These are phyloP conservation scores for Zaprionus ghesquierei DNA, from an alignment of 1,140 invertebrate species.

Conservation along the genomic window DNA sequence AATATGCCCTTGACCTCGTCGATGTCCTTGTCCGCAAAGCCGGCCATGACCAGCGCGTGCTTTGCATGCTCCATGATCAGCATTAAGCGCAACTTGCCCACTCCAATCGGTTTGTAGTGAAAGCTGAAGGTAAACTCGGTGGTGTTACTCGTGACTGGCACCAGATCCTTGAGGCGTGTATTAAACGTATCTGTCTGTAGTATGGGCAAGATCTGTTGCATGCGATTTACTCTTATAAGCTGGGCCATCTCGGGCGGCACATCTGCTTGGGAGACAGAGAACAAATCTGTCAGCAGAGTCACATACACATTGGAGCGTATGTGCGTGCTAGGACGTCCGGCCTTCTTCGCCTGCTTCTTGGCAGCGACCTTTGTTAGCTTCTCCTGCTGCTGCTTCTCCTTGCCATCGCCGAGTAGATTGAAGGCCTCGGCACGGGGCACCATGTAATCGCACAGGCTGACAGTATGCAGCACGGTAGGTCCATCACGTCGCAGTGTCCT, in stretches of 20 bases:
- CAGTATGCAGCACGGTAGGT: conserved; percentile 84
- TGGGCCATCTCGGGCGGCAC: conserved; percentile 86
- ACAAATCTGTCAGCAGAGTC: conserved; percentile 86
- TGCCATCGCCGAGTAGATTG: conserved; percentile 87
- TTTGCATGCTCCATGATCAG: conserved; percentile 92
- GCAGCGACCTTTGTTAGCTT: background rate
- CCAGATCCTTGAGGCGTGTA: conserved; percentile 89
- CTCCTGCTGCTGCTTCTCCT: conserved; percentile 23
- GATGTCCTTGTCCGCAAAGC: conserved; percentile 96
- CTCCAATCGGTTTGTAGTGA: conserved; percentile 86
- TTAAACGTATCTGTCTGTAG: conserved; percentile 92
- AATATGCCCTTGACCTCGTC: conserved; percentile 99
- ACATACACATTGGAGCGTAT: conserved; percentile 85
- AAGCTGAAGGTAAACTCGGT: conserved; percentile 85
- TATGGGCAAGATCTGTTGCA: conserved; percentile 91
- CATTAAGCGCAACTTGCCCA: conserved; percentile 89
- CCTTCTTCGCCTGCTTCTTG: background rate
- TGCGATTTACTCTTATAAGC: conserved; percentile 84
- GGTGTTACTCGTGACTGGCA: conserved; percentile 85
- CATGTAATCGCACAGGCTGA: conserved; percentile 87
- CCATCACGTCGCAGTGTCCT: conserved; percentile 84
- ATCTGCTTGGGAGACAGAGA: conserved; percentile 84
- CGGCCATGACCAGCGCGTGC: conserved; percentile 88
- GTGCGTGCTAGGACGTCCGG: conserved; percentile 83
- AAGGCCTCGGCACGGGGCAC: conserved; percentile 89